Percentiles rank a stretch among this genome's conserved stretches.
Evolutionary conservation across 2,113 vertebrate genomes (phyloP).

Genomic region (Chaenogobius annularis): DNA sequence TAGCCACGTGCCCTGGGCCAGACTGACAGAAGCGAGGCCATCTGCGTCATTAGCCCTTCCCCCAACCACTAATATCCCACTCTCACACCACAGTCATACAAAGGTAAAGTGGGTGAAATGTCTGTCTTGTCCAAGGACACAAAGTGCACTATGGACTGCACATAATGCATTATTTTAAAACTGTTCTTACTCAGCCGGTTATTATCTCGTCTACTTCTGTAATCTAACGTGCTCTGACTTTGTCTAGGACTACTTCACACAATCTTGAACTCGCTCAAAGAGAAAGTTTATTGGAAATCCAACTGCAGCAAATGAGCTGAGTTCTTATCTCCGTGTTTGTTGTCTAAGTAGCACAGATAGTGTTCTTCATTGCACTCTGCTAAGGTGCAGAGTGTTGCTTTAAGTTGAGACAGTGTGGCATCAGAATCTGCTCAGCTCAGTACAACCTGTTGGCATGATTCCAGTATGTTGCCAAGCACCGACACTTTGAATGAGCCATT

Average conservation of each 20-base stretch:
- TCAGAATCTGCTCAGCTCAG: slow-evolving; percentile 36
- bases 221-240: slow-evolving; percentile 44
- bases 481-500: slow-evolving; percentile 62
- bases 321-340: neutral
- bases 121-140: neutral
- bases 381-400: slow-evolving; percentile 32
- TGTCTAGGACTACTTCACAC: slow-evolving; percentile 43
- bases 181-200: slow-evolving; percentile 19
- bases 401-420: slow-evolving; percentile 42
- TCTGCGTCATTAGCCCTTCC: too few relatives aligned
- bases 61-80: neutral
- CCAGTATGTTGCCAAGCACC: slow-evolving; percentile 27
- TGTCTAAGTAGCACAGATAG: slow-evolving; percentile 9
- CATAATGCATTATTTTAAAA: neutral
- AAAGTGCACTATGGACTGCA: neutral
- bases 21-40: too few relatives aligned
- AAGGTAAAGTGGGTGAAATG: neutral
- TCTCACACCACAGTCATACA: neutral
- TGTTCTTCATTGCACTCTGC: slow-evolving; percentile 30
- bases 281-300: slow-evolving; percentile 29
- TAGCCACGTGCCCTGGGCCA: too few relatives aligned
- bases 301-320: slow-evolving; percentile 14
- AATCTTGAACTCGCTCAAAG: slow-evolving; percentile 35
- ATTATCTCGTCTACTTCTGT: slow-evolving; percentile 44
- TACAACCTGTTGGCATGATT: slow-evolving; percentile 26